These are phyloP conservation scores for Paraescarpia echinospica DNA, from an alignment of 1,140 invertebrate species.

Conservation along the genomic window DNA sequence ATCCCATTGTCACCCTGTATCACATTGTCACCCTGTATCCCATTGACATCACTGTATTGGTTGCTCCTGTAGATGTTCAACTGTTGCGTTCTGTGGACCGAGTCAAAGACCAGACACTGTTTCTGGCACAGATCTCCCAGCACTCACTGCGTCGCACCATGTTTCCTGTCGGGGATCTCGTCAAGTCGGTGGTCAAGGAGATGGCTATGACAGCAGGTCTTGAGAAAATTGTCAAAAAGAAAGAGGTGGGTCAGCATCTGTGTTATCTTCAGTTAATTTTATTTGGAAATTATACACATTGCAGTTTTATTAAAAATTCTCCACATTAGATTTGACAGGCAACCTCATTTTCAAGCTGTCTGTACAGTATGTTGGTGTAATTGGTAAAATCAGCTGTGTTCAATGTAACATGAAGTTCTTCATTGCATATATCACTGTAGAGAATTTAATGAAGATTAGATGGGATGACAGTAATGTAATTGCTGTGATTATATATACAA, in stretches of 20 bases:
- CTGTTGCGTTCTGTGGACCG: slow-evolving; percentile 75
- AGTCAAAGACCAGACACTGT: slow-evolving; percentile 94
- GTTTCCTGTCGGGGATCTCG: slow-evolving; percentile 83
- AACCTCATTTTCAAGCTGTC: not conserved
- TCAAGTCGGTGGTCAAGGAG: slow-evolving; percentile 77
- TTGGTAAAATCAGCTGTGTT: not conserved
- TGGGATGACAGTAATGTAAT: not conserved
- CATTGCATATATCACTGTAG: not conserved
- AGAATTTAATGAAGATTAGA: not conserved
- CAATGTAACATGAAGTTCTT: not conserved
- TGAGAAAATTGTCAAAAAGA: slow-evolving; percentile 75
- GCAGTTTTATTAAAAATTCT: not conserved
- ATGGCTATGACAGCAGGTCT: slow-evolving; percentile 76
- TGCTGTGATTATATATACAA: not conserved
- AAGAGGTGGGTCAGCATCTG: slow-evolving; percentile 63
- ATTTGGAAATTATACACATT: not conserved
- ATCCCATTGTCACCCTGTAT: not conserved
- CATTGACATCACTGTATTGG: not conserved
- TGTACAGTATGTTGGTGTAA: not conserved
- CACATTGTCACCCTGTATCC: not conserved
- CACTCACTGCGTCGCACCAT: slow-evolving; percentile 76
- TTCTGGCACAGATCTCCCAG: slow-evolving; percentile 82
- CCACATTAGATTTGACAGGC: not conserved
- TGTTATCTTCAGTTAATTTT: too few relatives aligned
- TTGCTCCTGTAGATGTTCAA: slow-evolving; percentile 61